Evolutionary conservation across 2,113 vertebrate species (phyloP).

Genomic region (Synodontis membranacea): DNA sequence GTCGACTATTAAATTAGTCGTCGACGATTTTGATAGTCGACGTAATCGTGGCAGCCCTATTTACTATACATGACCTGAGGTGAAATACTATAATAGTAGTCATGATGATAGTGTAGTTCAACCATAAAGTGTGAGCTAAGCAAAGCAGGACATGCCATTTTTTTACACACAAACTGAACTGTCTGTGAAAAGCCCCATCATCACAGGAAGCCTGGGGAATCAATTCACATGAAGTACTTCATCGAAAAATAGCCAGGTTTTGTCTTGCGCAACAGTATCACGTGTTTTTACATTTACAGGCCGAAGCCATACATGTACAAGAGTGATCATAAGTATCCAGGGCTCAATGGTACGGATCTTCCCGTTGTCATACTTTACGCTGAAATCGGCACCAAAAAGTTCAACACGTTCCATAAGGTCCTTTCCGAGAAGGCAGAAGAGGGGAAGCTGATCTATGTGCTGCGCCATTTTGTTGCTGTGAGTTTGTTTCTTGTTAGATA

Average conservation of each 20-base stretch:
- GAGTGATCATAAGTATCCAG: conserved; percentile 86
- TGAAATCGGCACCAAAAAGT: conserved; percentile 91
- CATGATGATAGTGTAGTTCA: background rate
- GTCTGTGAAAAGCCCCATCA: background rate
- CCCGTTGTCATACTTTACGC: conserved; percentile 91
- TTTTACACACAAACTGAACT: background rate
- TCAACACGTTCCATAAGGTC: conserved; percentile 84
- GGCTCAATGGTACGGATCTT: conserved; percentile 73
- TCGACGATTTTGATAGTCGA: too few relatives aligned
- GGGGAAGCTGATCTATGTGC: conserved; percentile 83
- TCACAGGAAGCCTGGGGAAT: background rate
- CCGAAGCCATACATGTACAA: conserved; percentile 87
- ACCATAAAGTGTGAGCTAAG: background rate
- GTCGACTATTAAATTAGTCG: too few relatives aligned
- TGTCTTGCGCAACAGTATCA: background rate
- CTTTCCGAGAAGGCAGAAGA: conserved; percentile 81
- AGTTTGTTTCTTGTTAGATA: conserved; percentile 51
- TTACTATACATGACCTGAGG: background rate
- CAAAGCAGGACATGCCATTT: background rate
- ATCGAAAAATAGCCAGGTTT: background rate
- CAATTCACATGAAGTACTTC: background rate
- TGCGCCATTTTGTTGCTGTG: conserved; percentile 92
- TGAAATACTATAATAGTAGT: background rate
- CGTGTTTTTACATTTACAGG: conserved; percentile 66
- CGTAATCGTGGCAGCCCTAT: too few relatives aligned